Base-by-base conservation (phyloP, 2,888 invertebrate genomes). In the Cataglyphis livida region DNA sequence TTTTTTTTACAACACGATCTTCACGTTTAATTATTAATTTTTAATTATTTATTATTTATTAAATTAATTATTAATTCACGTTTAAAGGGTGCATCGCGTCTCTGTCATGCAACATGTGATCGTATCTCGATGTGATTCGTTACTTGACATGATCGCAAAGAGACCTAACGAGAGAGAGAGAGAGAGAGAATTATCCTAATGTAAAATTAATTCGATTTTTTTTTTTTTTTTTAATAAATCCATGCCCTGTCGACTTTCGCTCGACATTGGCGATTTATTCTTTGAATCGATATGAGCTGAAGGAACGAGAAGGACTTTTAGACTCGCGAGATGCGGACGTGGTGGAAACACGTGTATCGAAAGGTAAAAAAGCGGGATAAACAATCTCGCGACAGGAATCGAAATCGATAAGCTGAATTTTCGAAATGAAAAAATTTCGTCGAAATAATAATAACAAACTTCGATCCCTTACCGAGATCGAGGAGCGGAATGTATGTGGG, bases 51-150 rank as follows among this genome's bases (percentile, higher is more conserved):
- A 28, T 28, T 28, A 28, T 28, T 28, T 28, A 28, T 28, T 28
- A 28, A 28, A 28, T 28, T 28, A 28, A 28, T 28, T 28, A 2
- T 28, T 28, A 73, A 59, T 59, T 44, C 57, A 32, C 68, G 70
- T 32, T 12, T 28, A 10, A 68, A 54, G 21, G 15, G 9, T n/a
- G 70, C 70, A 57, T 66, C 68, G 38, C 78, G 78, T 71, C 32
- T 78, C 71, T 78, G 57, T 59, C 78, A 71, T 78, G 78, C 78
- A 73, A 70, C 12, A 38, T 57, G 57, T 76, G 15, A 57, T 44
- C 57, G 57, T 70, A 78, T 70, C 32, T 44, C 59, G 44, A 44
- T 35, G 59, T 78, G 25, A 59, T 41, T 35, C 54, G 54, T 35
- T 41, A 15, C 21, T 54, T 18, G 54, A 15, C 51, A 9, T 48